These are phyloP conservation scores for Drosophila elegans DNA, from an alignment of 1,140 invertebrate species.

Conservation along the genomic window DNA sequence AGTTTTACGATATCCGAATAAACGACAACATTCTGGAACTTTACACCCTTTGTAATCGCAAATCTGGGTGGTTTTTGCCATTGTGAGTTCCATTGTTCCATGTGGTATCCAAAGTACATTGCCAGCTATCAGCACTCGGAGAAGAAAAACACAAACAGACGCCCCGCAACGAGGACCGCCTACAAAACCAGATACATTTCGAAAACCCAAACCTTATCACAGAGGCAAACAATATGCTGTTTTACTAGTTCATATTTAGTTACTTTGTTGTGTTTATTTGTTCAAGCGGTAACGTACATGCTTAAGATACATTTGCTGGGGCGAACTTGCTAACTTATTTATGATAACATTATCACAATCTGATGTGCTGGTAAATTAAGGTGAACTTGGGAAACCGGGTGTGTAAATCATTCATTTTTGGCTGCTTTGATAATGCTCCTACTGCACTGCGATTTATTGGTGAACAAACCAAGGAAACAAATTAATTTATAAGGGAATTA, in stretches of 20 bases:
- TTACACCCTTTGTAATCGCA: not conserved
- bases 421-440: slow-evolving; percentile 51
- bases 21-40: not conserved
- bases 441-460: slow-evolving; percentile 70
- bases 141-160: slow-evolving; percentile 39
- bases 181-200: slow-evolving; percentile 27
- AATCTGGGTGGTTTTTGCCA: slow-evolving; percentile 5
- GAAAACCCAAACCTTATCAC: slow-evolving; percentile 39
- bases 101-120: slow-evolving; percentile 50
- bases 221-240: slow-evolving; percentile 26
- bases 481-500: slow-evolving; percentile 37
- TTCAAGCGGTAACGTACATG: slow-evolving; percentile 68
- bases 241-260: slow-evolving; percentile 42
- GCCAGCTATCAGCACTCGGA: slow-evolving; percentile 45
- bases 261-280: slow-evolving; percentile 65
- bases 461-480: slow-evolving; percentile 57
- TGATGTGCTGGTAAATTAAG: slow-evolving; percentile 60
- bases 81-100: slow-evolving; percentile 23
- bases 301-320: slow-evolving; percentile 72
- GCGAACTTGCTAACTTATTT: slow-evolving; percentile 69
- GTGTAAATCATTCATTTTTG: slow-evolving; percentile 42
- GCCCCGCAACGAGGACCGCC: slow-evolving; percentile 15
- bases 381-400: slow-evolving; percentile 16
- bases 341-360: slow-evolving; percentile 75
- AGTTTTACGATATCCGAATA: not conserved